phyloP scores from a whole-genome alignment of 2,888 invertebrate genomes.

The Xestia xanthographa region DNA sequence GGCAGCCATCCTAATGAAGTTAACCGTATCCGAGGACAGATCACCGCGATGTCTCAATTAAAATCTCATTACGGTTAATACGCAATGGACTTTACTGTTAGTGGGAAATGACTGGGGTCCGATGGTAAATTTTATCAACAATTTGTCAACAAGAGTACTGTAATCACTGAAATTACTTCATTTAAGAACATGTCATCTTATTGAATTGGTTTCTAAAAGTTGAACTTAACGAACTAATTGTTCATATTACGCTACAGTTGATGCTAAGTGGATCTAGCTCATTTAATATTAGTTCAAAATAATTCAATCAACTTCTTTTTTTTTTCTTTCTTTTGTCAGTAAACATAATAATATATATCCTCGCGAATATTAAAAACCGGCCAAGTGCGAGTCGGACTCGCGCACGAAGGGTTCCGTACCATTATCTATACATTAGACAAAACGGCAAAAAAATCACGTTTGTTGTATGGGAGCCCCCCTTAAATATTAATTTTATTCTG shows the following conservation, averaged over 20 bases:
- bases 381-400: no score
- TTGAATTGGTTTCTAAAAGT: not conserved
- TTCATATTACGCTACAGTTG: not conserved
- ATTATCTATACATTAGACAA: no score
- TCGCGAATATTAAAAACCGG: not conserved
- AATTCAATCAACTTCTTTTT: not conserved
- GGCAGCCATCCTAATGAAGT: conserved; percentile 83
- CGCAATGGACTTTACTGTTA: conserved; percentile 71
- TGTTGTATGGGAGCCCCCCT: no score
- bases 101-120: conserved; percentile 59
- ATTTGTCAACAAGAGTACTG: conserved; percentile 30
- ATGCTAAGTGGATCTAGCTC: not conserved
- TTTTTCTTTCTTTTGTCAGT: not conserved
- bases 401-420: no score
- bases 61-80: conserved; percentile 86
- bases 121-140: conserved; percentile 17
- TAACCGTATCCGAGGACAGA: conserved; percentile 83
- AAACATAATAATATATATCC: not conserved
- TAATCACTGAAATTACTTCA: not conserved
- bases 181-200: not conserved
- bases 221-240: not conserved
- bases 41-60: conserved; percentile 86
- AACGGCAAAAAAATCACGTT: no score
- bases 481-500: no score
- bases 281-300: not conserved